Evolutionary conservation across 1,140 invertebrate species (phyloP).

Genomic region (Ditylenchus dipsaci): DNA sequence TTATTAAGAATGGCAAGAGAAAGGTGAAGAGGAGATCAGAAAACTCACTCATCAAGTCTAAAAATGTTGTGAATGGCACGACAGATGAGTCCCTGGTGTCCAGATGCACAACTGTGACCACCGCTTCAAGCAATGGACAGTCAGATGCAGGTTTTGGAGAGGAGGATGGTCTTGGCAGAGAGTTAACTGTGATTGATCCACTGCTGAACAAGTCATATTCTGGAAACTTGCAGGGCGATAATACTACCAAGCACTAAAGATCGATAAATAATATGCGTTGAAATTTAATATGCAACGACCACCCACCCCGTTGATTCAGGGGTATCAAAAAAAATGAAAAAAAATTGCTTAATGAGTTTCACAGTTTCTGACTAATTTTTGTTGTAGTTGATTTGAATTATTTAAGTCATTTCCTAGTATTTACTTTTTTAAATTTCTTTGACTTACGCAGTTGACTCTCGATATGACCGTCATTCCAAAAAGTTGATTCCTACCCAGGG

Average conservation of each 20-base stretch:
- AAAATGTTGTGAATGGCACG: background rate
- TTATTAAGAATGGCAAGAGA: background rate
- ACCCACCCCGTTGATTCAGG: too few species aligned
- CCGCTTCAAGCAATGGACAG: background rate
- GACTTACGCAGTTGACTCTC: too few species aligned
- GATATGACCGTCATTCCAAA: too few species aligned
- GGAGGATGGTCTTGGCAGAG: background rate
- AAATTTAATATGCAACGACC: too few species aligned
- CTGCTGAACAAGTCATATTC: slow-evolving; percentile 2
- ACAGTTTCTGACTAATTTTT: too few species aligned
- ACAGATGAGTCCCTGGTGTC: slow-evolving; percentile 1
- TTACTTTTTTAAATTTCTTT: too few species aligned
- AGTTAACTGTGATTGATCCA: slow-evolving; percentile 9
- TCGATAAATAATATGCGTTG: too few species aligned
- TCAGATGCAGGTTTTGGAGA: background rate
- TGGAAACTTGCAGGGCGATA: slow-evolving; percentile 1
- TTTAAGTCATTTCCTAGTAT: too few species aligned
- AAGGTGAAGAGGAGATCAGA: background rate
- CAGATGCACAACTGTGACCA: slow-evolving; percentile 1
- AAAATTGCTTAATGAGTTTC: too few species aligned
- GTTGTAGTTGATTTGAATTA: too few species aligned
- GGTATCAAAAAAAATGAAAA: too few species aligned
- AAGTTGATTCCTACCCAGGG: too few species aligned
- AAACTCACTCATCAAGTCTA: background rate
- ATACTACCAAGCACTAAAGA: background rate